Percentiles rank a stretch among this genome's conserved stretches.
phyloP scores from a whole-genome alignment of 1,140 invertebrate genomes.

The Cydia amplana region DNA sequence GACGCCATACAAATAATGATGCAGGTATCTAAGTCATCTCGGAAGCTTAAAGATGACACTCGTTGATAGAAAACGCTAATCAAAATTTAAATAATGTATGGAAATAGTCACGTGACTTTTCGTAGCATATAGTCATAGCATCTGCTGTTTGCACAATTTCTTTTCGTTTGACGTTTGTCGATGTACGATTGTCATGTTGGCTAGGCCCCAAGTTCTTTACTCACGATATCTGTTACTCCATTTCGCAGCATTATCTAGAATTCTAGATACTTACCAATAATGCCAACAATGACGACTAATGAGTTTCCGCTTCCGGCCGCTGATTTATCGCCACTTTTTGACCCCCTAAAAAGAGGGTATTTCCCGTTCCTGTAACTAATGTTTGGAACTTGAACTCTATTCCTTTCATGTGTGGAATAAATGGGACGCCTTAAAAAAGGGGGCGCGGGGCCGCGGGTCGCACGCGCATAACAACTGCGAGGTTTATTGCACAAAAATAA shows the following conservation, averaged over 20 bases:
- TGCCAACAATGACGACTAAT: slow-evolving; percentile 3
- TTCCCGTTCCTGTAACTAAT: slow-evolving; percentile 1
- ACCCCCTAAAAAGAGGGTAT: slow-evolving; percentile 10
- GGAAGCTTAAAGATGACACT: too few species aligned
- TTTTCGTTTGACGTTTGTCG: too few species aligned
- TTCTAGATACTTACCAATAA: not conserved
- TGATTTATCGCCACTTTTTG: slow-evolving; percentile 17
- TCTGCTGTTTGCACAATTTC: too few species aligned
- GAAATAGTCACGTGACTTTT: too few species aligned
- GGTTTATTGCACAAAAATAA: not conserved
- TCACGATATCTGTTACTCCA: not conserved
- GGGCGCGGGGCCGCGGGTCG: not conserved
- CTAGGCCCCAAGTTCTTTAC: not conserved
- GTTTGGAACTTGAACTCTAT: not conserved
- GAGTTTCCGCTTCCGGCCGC: slow-evolving; percentile 4
- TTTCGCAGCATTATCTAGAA: not conserved
- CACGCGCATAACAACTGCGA: not conserved
- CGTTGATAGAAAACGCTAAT: too few species aligned
- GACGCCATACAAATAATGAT: too few species aligned
- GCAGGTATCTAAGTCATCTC: too few species aligned
- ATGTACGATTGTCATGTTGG: too few species aligned
- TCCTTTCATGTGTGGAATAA: not conserved
- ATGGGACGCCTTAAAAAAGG: not conserved
- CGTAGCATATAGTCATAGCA: too few species aligned
- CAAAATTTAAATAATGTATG: too few species aligned